Base-by-base conservation (phyloP, 1,140 invertebrate species). In the Aplysia californica region DNA sequence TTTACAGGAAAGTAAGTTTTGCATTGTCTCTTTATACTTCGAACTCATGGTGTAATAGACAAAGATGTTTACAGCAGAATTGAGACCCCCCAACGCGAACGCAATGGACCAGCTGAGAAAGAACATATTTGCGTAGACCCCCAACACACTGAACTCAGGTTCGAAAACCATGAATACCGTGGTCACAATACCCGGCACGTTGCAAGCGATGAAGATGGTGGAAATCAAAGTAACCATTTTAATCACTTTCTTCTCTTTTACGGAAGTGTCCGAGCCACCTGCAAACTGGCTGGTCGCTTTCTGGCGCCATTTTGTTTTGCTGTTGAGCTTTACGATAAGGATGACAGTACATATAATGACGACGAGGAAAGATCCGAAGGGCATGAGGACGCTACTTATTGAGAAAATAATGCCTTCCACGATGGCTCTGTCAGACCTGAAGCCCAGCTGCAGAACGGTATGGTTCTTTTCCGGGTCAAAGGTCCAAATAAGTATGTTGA, bases 31-130 rank as follows among this genome's bases (percentile, higher is more conserved):
- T n/a, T n/a, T n/a, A n/a, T n/a, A 70, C 29, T 56, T 31, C 15
- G 68, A 70, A 56, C 68, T 70, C 68, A 70, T 70, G 3, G 33
- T 56, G 26, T 50, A 58, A 35, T 70, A 70, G 21, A 70, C 58
- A 31, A 70, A 70, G 44, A 70, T 70, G 44, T 55, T 70, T 26
- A 70, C 68, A 55, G 44, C 58, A 2, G 68, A 56, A n/a, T 70
- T 70, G 29, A 33, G 4, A 1, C 33, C 36, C 10, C 38, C 41
- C 5, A 39, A 44, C 15, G 50, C 38, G 1, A 36, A 36, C 21
- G 66, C 66, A 26, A 68, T 44, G 18, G 36, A 41, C 66, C 66
- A 68, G 3, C 39, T 41, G 21, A 41, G 29, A 26, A 26, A 39
- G n/a, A 68, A 68, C 21, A 26, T 39, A 20, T 68, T 68, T 29